Evolutionary conservation across 2,113 vertebrate species (phyloP).

Genomic region (Erythrocercus mccallii): DNA sequence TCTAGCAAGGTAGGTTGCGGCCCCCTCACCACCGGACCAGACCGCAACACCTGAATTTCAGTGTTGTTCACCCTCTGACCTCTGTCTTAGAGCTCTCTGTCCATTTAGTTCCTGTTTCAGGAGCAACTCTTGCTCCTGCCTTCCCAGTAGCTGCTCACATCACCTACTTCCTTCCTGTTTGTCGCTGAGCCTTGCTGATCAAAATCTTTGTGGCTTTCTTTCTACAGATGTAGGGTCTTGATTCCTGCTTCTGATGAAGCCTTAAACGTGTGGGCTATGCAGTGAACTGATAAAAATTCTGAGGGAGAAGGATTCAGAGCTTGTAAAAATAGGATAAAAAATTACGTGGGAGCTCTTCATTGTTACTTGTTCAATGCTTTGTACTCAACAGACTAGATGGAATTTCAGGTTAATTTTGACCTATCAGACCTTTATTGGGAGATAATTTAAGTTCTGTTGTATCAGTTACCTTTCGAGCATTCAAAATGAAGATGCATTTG

Average conservation of each 20-base stretch:
- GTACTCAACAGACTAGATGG: neutral
- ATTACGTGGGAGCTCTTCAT: neutral
- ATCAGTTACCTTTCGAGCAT: neutral
- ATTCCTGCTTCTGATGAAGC: neutral
- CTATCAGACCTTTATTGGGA: neutral
- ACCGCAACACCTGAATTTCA: neutral
- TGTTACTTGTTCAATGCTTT: neutral
- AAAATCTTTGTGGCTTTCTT: neutral
- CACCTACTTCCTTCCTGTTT: neutral
- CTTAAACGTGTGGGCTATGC: neutral
- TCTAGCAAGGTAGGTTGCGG: too few relatives aligned
- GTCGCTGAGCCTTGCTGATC: neutral
- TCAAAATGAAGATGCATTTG: neutral
- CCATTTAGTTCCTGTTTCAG: neutral
- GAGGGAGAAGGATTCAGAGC: neutral
- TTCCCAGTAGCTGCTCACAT: neutral
- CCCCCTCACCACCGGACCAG: too few relatives aligned
- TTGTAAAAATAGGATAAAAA: constrained; percentile 2
- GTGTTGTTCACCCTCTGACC: neutral
- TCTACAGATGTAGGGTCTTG: neutral
- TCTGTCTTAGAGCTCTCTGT: neutral
- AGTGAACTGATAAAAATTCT: neutral
- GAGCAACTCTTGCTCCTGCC: neutral
- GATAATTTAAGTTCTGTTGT: constrained; percentile 3
- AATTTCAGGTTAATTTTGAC: constrained; percentile 30